Evolutionary conservation across 2,113 vertebrate species (phyloP), one percentile per base, ranked within the genome.

Genomic region (Thamnaconus septentrionalis): DNA sequence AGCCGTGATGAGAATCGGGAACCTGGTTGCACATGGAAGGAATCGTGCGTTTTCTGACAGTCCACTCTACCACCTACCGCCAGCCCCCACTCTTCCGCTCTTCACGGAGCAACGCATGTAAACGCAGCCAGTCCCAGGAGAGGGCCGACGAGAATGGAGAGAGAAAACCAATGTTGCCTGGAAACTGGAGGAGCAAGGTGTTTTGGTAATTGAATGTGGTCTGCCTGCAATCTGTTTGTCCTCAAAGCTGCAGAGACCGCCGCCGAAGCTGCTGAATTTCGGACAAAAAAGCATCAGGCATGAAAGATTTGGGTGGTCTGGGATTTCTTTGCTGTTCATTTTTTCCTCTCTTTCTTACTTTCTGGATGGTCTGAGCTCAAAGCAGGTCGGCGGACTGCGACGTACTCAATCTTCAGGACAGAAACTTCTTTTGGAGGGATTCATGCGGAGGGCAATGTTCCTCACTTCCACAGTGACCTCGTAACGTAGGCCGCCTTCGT

Each of bases 101-200:
- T 2, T 31, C 18, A 2, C 18, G 18, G 18, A 31, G 18, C 18
- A 31, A 31, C 18, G 18, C 18, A 2, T 31, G 18, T 2, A 31
- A 31, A 31, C 18, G 18, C 18, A 31, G 18, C 18, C 18, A 2
- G 18, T 31, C 18, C n/a, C 73, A 42, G 8, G 43, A 72, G 59
- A 79, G 64, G 56, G 66, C 74, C 58, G 65, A 79, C 71, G 75
- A 61, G 76, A 87, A 81, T 74, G 72, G 71, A 85, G 79, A 75
- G 73, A 73, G 81, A 31, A 61, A 45, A 53, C 66, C 76, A 86
- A 86, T 69, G 85, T 89, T 89, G 82, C 87, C 73, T 85, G 80
- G 83, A 83, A 89, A 86, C 81, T 73, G 52, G 46, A 31, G 18
- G 18, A 76, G 64, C 78, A 80, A 85, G 82, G 83, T 82, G 80